phyloP scores from a whole-genome alignment of 2,888 invertebrate genomes.

The Cosmia trapezina region DNA sequence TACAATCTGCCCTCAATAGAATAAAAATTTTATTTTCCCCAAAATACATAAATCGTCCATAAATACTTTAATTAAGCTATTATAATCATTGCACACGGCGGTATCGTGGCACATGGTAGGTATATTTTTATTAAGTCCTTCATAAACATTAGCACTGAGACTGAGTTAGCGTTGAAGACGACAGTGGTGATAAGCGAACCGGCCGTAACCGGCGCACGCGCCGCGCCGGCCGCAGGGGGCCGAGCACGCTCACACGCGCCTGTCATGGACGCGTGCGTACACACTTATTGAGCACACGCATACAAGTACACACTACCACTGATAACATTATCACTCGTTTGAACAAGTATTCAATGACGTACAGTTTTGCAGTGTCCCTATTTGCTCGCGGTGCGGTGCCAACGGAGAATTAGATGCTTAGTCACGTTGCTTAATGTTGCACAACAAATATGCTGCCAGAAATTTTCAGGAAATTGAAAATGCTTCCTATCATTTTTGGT shows the following conservation, averaged over 20 bases:
- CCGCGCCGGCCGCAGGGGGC: constrained; percentile 87
- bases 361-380: constrained; percentile 69
- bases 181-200: constrained; percentile 84
- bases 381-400: constrained; percentile 58
- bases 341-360: constrained; percentile 78
- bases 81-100: constrained; percentile 30
- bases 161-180: constrained; percentile 74
- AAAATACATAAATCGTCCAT: constrained; percentile 23
- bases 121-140: constrained; percentile 73
- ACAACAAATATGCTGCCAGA: constrained; percentile 20
- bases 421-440: constrained; percentile 49
- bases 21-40: neutral
- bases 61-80: constrained; percentile 31
- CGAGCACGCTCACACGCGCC: constrained; percentile 69
- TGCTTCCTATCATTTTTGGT: neutral
- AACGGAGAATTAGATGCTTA: constrained; percentile 57
- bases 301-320: constrained; percentile 55
- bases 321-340: constrained; percentile 80
- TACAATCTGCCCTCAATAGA: constrained; percentile 34
- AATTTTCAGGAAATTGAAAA: constrained; percentile 6
- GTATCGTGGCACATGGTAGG: constrained; percentile 63
- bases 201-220: constrained; percentile 80
- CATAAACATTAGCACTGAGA: constrained; percentile 74
- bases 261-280: constrained; percentile 65
- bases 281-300: constrained; percentile 62